phyloP scores from a whole-genome alignment of 2,888 invertebrate species.

The Drosophila picticornis region DNA sequence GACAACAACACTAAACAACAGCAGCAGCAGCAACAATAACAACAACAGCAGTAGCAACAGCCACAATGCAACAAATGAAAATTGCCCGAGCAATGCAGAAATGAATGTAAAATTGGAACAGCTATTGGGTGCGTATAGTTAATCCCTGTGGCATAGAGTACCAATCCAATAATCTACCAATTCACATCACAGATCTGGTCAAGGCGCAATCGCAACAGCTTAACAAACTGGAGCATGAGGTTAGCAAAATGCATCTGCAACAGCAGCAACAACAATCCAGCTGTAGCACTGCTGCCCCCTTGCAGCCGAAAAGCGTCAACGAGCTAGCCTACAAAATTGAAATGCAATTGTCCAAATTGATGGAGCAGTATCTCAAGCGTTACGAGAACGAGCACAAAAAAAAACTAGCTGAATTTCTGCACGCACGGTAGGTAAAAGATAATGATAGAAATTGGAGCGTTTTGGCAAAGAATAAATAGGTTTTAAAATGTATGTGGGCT shows the following conservation, averaged over 20 bases:
- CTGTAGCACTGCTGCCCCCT: slow-evolving; percentile 51
- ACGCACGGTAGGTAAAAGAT: slow-evolving; percentile 73
- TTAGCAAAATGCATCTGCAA: slow-evolving; percentile 78
- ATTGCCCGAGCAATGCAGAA: slow-evolving; percentile 46
- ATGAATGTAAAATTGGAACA: slow-evolving; percentile 81
- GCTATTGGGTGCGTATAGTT: slow-evolving; percentile 77
- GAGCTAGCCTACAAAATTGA: slow-evolving; percentile 84
- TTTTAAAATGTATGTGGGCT: neutral
- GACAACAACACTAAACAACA: slow-evolving; percentile 50
- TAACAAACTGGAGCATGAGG: slow-evolving; percentile 85
- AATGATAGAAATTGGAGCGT: neutral
- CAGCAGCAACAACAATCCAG: slow-evolving; percentile 31
- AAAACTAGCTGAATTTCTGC: slow-evolving; percentile 82
- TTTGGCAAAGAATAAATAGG: neutral
- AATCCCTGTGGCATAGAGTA: neutral
- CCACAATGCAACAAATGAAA: slow-evolving; percentile 44
- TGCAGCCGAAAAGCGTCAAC: slow-evolving; percentile 75
- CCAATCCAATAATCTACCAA: neutral
- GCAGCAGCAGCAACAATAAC: slow-evolving; percentile 40
- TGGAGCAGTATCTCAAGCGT: slow-evolving; percentile 84
- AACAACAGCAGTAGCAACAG: slow-evolving; percentile 42
- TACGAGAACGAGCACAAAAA: slow-evolving; percentile 84
- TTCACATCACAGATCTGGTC: slow-evolving; percentile 85
- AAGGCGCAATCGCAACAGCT: slow-evolving; percentile 86
- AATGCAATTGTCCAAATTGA: slow-evolving; percentile 82